Evolutionary conservation across 2,113 vertebrate species (phyloP).

Genomic region (Microcebus griseorufus): DNA sequence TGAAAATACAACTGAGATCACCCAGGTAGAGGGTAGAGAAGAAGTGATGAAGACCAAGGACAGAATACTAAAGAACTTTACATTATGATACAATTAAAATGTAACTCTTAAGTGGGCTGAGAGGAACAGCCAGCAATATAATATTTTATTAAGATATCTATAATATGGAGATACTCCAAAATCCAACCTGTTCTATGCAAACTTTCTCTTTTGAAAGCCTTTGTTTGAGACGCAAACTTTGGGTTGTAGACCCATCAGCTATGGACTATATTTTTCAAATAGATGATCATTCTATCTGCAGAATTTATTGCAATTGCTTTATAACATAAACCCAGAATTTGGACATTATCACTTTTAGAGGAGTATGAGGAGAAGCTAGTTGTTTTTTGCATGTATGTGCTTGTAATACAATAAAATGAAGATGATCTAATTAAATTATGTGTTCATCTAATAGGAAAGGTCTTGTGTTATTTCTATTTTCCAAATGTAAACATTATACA

Average conservation of each 20-base stretch:
- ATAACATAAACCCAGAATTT: not conserved
- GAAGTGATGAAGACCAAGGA: not conserved
- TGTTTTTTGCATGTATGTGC: not conserved
- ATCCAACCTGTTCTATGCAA: not conserved
- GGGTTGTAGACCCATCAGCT: not conserved
- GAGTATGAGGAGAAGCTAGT: not conserved
- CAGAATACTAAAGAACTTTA: not conserved
- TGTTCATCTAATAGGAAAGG: not conserved
- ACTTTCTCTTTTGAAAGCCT: not conserved
- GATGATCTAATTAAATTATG: constrained; percentile 10
- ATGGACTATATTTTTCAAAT: not conserved
- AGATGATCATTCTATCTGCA: not conserved
- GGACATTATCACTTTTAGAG: not conserved
- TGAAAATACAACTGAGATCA: not conserved
- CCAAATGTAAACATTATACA: constrained; percentile 11
- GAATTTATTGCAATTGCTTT: not conserved
- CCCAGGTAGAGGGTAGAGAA: not conserved
- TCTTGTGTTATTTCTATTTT: not conserved
- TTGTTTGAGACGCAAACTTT: not conserved
- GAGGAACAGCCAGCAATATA: not conserved
- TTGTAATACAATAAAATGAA: constrained; percentile 22
- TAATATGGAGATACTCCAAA: not conserved
- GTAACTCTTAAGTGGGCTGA: not conserved
- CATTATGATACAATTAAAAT: not conserved
- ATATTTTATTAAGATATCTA: not conserved